phyloP scores from a whole-genome alignment of 2,888 invertebrate species.

The Dicyrtoma fusca region DNA sequence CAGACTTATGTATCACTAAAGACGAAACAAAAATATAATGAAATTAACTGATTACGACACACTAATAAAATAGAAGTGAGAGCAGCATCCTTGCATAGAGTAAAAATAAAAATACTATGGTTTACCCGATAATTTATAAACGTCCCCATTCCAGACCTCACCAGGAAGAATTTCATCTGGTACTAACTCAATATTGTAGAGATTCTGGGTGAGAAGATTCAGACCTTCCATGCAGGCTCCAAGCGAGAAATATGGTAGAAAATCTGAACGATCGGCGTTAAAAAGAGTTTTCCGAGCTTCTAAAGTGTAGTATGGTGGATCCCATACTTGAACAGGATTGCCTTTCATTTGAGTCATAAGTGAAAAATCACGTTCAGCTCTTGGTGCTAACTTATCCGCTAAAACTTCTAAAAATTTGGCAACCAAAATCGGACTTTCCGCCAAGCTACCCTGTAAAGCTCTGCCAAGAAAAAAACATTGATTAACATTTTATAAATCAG shows the following conservation, averaged over 20 bases:
- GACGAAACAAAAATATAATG: slow-evolving; percentile 42
- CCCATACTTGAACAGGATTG: slow-evolving; percentile 68
- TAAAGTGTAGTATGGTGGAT: slow-evolving; percentile 81
- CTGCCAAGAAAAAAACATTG: slow-evolving; percentile 62
- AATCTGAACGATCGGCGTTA: slow-evolving; percentile 67
- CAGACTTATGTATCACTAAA: slow-evolving; percentile 75
- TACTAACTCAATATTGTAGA: slow-evolving; percentile 80
- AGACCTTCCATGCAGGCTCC: slow-evolving; percentile 97
- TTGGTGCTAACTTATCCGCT: slow-evolving; percentile 69
- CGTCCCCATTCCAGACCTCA: slow-evolving; percentile 85
- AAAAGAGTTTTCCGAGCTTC: slow-evolving; percentile 74
- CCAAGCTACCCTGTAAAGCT: slow-evolving; percentile 84
- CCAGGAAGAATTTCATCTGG: slow-evolving; percentile 73
- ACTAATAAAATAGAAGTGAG: neutral
- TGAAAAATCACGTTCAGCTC: slow-evolving; percentile 75
- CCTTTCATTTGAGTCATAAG: slow-evolving; percentile 77
- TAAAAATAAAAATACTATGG: neutral
- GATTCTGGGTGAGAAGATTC: slow-evolving; percentile 78
- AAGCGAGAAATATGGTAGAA: slow-evolving; percentile 83
- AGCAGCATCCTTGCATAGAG: neutral
- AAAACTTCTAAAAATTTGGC: slow-evolving; percentile 77
- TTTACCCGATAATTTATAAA: slow-evolving; percentile 82
- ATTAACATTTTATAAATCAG: slow-evolving; percentile 10
- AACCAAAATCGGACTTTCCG: slow-evolving; percentile 79
- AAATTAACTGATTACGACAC: slow-evolving; percentile 15